Conservation (phyloP, 2,888 invertebrate genomes). For the Stramonita haemastoma region DNA sequence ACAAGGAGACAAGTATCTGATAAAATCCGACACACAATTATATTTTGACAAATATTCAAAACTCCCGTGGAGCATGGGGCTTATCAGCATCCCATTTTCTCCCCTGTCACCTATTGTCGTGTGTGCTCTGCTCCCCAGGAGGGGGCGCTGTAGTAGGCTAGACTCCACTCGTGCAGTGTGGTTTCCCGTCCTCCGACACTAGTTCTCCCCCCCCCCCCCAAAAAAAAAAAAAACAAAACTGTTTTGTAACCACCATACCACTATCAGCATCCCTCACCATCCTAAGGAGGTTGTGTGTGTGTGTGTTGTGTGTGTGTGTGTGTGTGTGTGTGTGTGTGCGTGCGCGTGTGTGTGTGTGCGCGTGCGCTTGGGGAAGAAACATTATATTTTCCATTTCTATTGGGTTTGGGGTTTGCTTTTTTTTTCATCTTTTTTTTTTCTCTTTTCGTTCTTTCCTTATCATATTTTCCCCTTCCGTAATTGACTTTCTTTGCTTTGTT, state of each 20-base stretch:
- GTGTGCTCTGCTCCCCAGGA: not conserved
- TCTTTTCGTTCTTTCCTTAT: not conserved
- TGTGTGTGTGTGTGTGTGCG: constrained; percentile 16
- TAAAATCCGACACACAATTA: constrained; percentile 30
- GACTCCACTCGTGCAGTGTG: not conserved
- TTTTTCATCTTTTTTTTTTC: not conserved
- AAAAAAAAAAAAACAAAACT: too few relatives aligned
- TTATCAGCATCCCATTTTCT: constrained; percentile 29
- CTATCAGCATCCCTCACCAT: not conserved
- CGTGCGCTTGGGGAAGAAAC: not conserved
- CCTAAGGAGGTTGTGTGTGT: not conserved
- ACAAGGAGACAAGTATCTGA: not conserved
- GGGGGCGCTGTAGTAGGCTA: not conserved
- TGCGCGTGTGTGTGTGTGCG: not conserved
- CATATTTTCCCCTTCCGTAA: not conserved
- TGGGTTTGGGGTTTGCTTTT: not conserved
- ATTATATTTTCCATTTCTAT: not conserved
- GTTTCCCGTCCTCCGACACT: constrained; percentile 2
- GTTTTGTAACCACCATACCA: too few relatives aligned
- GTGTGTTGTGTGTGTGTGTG: not conserved
- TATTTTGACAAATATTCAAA: constrained; percentile 31
- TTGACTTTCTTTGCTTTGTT: too few relatives aligned
- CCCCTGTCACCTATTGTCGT: constrained; percentile 31
- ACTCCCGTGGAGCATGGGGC: not conserved
- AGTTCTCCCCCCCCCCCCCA: not conserved